Conservation (phyloP, 2,888 invertebrate genomes). For the Ochropleura plecta region DNA sequence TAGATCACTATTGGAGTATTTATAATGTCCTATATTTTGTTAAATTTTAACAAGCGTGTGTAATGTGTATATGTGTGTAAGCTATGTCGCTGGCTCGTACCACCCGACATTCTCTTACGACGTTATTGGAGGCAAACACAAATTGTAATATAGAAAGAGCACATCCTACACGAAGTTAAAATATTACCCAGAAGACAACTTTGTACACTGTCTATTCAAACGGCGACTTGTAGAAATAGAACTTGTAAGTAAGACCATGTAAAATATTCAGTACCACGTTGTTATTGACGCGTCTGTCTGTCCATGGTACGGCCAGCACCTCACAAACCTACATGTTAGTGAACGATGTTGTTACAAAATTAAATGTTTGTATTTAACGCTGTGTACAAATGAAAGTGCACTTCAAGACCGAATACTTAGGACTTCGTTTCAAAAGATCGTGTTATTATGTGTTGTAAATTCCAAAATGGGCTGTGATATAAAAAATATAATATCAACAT, state of each 20-base stretch:
- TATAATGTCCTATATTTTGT: slow-evolving; percentile 89
- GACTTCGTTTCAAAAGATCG: slow-evolving; percentile 87
- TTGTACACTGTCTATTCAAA: slow-evolving; percentile 54
- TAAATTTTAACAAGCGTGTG: slow-evolving; percentile 84
- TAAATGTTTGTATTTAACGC: slow-evolving; percentile 88
- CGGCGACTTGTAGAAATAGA: slow-evolving; percentile 46
- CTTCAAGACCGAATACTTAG: slow-evolving; percentile 87
- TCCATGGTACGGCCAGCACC: slow-evolving; percentile 78
- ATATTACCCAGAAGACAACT: slow-evolving; percentile 49
- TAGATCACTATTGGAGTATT: slow-evolving; percentile 86
- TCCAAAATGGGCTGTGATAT: slow-evolving; percentile 96
- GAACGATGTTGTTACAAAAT: slow-evolving; percentile 85
- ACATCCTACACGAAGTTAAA: slow-evolving; percentile 48
- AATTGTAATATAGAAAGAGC: slow-evolving; percentile 55
- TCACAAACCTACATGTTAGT: slow-evolving; percentile 81
- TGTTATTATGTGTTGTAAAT: slow-evolving; percentile 91
- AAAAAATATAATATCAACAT: slow-evolving; percentile 91
- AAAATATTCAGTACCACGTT: slow-evolving; percentile 55
- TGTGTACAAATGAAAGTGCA: slow-evolving; percentile 91
- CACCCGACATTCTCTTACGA: slow-evolving; percentile 71
- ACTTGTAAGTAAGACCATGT: slow-evolving; percentile 33
- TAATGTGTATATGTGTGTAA: slow-evolving; percentile 81
- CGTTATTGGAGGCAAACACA: slow-evolving; percentile 58
- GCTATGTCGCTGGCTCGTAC: slow-evolving; percentile 83
- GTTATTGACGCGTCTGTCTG: slow-evolving; percentile 64